phyloP scores from a whole-genome alignment of 2,113 vertebrate genomes.

The Pedetes capensis region DNA sequence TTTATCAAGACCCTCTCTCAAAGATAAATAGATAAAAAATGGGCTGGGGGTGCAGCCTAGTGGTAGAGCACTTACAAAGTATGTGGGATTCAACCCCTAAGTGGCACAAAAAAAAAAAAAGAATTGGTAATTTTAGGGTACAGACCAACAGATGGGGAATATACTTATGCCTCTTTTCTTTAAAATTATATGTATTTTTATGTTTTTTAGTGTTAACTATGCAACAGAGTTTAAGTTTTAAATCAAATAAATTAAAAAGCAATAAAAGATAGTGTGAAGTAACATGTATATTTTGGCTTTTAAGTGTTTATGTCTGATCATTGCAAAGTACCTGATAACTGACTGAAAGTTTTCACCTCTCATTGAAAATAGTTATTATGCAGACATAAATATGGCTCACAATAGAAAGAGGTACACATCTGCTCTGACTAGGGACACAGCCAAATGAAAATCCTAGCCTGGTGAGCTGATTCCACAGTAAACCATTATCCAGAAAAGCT shows the following conservation, averaged over 20 bases:
- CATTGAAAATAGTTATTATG: neutral
- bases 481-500: neutral
- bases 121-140: constrained; percentile 4
- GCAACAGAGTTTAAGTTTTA: neutral
- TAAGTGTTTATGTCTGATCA: neutral
- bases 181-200: no score
- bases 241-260: neutral
- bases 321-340: neutral
- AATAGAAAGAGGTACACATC: neutral
- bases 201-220: neutral
- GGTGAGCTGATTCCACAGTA: neutral
- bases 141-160: neutral
- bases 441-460: neutral
- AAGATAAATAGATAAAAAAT: no score
- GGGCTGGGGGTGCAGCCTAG: no score
- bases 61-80: no score
- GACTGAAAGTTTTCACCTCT: neutral
- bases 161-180: neutral
- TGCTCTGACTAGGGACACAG: neutral
- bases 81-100: no score
- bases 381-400: neutral
- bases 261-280: neutral
- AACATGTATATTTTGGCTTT: neutral
- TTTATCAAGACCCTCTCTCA: no score
- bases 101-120: no score